A percentile compares a stretch with the other conserved stretches of the same genome.
These are phyloP conservation scores for Drosophila albomicans DNA, from an alignment of 1,140 invertebrate genomes.

Conservation along the genomic window DNA sequence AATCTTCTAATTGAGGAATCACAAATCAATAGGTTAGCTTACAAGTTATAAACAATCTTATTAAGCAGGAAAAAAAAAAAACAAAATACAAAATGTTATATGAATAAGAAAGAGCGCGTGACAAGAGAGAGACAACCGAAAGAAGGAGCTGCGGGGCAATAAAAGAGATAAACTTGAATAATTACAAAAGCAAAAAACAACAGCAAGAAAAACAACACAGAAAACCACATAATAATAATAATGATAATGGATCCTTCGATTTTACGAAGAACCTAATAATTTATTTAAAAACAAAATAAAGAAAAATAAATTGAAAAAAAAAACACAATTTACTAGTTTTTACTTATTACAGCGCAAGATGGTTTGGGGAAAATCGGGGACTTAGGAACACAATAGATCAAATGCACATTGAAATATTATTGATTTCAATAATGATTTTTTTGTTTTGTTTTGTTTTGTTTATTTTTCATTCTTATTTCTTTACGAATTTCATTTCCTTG, in stretches of 20 bases:
- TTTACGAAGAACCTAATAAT: conserved; percentile 84
- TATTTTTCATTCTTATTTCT: conserved; percentile 41
- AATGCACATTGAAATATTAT: conserved; percentile 8
- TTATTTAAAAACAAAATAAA: conserved; percentile 81
- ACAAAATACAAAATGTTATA: conserved; percentile 57
- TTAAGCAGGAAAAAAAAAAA: conserved; percentile 27
- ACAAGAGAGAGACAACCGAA: conserved; percentile 27
- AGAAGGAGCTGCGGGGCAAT: conserved; percentile 55
- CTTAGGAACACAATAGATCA: neutral
- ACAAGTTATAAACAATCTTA: conserved; percentile 41
- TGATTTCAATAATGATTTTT: conserved; percentile 13
- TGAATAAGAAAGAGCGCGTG: conserved; percentile 65
- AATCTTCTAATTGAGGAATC: conserved; percentile 45
- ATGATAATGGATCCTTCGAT: conserved; percentile 78
- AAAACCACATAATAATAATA: conserved; percentile 43
- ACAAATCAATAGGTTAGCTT: conserved; percentile 70
- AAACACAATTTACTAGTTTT: neutral
- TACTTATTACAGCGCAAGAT: neutral
- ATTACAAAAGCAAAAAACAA: conserved; percentile 35
- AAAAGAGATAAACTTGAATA: conserved; percentile 37
- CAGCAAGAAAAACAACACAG: conserved; percentile 29
- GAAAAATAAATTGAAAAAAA: conserved; percentile 59
- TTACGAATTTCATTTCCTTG: conserved; percentile 70
- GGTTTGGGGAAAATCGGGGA: neutral
- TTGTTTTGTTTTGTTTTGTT: conserved; percentile 47